Conservation (phyloP, 2,888 invertebrate genomes). For the Anagyrus pseudococci region DNA sequence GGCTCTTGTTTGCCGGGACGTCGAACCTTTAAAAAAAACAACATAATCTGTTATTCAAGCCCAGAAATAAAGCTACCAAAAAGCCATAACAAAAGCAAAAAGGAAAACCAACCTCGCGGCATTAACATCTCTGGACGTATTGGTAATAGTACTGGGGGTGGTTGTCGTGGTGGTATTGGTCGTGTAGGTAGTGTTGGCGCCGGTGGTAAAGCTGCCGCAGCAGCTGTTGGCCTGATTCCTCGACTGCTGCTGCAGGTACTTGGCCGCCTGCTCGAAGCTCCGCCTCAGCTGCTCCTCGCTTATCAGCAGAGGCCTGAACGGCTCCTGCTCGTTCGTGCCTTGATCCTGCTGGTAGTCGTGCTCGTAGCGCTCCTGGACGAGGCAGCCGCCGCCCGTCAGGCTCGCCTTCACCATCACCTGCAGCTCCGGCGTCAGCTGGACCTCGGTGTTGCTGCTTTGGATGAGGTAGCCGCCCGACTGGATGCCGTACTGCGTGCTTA, state of each 20-base stretch:
- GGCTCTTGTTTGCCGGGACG: slow-evolving; percentile 55
- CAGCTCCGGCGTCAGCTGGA: slow-evolving; percentile 10
- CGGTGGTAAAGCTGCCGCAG: too few species aligned
- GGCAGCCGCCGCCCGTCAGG: slow-evolving; percentile 25
- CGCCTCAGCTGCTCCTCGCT: slow-evolving; percentile 33
- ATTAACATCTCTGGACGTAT: too few species aligned
- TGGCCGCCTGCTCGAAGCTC: slow-evolving; percentile 29
- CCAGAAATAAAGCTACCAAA: too few species aligned
- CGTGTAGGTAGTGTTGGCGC: too few species aligned
- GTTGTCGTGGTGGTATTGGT: too few species aligned
- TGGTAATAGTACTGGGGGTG: too few species aligned
- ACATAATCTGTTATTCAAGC: too few species aligned
- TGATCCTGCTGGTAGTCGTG: neutral
- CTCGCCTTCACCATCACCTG: slow-evolving; percentile 24
- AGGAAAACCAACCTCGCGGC: too few species aligned
- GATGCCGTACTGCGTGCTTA: slow-evolving; percentile 35
- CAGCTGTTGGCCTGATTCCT: too few species aligned
- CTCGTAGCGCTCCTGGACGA: slow-evolving; percentile 17
- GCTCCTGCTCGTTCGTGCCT: neutral
- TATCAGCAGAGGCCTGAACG: slow-evolving; percentile 17
- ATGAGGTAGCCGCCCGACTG: slow-evolving; percentile 32
- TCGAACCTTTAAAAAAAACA: too few species aligned
- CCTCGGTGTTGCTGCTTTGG: slow-evolving; percentile 29
- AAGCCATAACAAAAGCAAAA: too few species aligned
- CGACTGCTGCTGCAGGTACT: slow-evolving; percentile 30